These are phyloP conservation scores for Notiomystis cincta DNA, from an alignment of 2,113 vertebrate species.

Conservation along the genomic window DNA sequence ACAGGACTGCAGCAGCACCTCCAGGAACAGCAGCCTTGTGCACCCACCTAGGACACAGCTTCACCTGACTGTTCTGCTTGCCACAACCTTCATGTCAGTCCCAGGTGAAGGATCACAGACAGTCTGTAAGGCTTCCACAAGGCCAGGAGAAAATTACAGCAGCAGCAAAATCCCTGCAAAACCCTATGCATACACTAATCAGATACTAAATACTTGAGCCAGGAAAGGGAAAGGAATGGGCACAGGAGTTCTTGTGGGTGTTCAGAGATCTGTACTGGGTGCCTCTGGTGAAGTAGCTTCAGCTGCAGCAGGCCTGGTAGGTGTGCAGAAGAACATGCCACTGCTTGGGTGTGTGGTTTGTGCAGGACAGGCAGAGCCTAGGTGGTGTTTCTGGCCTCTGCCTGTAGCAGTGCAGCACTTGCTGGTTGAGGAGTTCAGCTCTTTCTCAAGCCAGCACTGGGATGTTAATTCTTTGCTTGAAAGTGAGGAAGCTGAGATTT, in stretches of 20 bases:
- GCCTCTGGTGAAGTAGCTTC: not conserved
- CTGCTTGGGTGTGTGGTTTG: not conserved
- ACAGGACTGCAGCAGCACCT: not conserved
- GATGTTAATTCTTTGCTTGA: not conserved
- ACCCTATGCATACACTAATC: accelerated
- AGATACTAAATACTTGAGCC: not conserved
- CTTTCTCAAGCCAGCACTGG: accelerated
- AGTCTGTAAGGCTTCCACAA: not conserved
- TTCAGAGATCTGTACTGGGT: not conserved
- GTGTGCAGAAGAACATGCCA: not conserved
- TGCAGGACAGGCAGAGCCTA: not conserved
- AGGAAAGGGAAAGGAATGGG: not conserved
- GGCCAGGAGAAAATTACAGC: not conserved
- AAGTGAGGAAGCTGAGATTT: not conserved
- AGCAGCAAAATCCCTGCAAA: not conserved
- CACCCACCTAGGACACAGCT: accelerated
- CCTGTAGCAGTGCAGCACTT: not conserved
- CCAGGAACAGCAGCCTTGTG: not conserved
- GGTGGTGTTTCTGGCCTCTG: not conserved
- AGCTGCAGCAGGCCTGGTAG: not conserved
- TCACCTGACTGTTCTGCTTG: not conserved
- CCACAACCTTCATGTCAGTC: not conserved
- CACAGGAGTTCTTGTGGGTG: not conserved
- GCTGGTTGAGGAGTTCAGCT: not conserved
- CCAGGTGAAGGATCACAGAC: not conserved